Evolutionary conservation across 2,113 vertebrate species (phyloP), one percentile per base, ranked within the genome.

Genomic region (Mola mola): DNA sequence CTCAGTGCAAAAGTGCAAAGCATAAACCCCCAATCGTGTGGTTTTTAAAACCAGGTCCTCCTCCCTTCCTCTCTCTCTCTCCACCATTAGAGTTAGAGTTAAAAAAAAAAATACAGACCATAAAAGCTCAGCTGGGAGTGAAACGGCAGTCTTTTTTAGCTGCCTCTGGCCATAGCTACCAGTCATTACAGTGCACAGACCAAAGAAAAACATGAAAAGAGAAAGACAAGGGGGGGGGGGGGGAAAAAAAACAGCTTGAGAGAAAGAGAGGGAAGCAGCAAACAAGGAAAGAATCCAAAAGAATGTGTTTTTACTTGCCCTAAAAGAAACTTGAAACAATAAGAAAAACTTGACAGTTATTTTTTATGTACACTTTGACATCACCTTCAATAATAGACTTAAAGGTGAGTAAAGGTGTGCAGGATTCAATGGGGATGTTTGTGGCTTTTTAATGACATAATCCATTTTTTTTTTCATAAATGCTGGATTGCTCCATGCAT

Each of bases 241-340:
- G 26, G 61, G 77, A 75, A 62, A 20, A 73, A 67, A n/a, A n/a
- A n/a, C n/a, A n/a, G n/a, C n/a, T n/a, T n/a, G n/a, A n/a, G n/a
- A 78, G 40, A 59, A 16, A 15, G 40, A 58, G 38, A 47, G 15
- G 17, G 31, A 55, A 47, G 36, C 16, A 34, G 40, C 28, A 19
- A 65, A 16, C 0, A 13, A 44, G 60, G 13, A 22, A 60, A 70
- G 66, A 66, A 79, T 73, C 67, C 65, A 17, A 15, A 4, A 55
- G 47, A 37, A 41, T 77, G 56, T 75, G 82, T 82, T 78, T 71
- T 42, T 43, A 85, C 85, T 78, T 73, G 80, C 42, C 57, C 67
- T 47, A 1, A 59, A 55, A 73, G 51, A 56, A 75, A 50, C 57
- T 9, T 19, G 37, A n/a, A 4, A 19, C n/a, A n/a, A n/a, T n/a